phyloP scores from a whole-genome alignment of 2,113 vertebrate genomes.

The Tachysurus fulvidraco region DNA sequence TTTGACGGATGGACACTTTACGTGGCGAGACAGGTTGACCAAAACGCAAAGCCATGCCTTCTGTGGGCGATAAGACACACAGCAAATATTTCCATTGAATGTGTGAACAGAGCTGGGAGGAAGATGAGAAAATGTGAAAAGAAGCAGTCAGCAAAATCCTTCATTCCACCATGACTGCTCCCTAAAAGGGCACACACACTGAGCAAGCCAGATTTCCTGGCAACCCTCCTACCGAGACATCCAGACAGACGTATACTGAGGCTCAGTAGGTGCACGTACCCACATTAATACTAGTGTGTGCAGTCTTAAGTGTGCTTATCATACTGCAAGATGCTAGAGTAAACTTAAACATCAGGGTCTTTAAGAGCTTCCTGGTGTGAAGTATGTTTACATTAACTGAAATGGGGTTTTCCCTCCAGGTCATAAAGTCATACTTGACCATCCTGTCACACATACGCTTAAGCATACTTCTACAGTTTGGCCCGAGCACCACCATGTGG shows the following conservation, averaged over 20 bases:
- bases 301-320: neutral
- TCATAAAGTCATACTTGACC: conserved; percentile 19
- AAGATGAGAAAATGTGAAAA: conserved; percentile 41
- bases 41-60: conserved; percentile 22
- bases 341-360: neutral
- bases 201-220: conserved; percentile 35
- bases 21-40: conserved; percentile 35
- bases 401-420: conserved; percentile 2
- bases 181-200: conserved; percentile 38
- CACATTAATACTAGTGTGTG: neutral
- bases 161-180: conserved; percentile 22
- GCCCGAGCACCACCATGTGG: conserved; percentile 38
- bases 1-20: conserved; percentile 50
- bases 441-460: neutral
- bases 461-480: neutral
- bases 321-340: neutral
- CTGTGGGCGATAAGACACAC: conserved; percentile 52
- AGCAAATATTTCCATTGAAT: conserved; percentile 56
- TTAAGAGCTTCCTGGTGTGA: neutral
- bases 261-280: neutral
- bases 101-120: conserved; percentile 43
- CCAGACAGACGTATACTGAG: neutral
- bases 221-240: conserved; percentile 35
- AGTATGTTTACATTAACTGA: conserved; percentile 8
- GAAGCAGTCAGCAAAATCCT: conserved; percentile 40